Evolutionary conservation across 1,140 invertebrate species (phyloP).

Genomic region (Spodoptera litura): DNA sequence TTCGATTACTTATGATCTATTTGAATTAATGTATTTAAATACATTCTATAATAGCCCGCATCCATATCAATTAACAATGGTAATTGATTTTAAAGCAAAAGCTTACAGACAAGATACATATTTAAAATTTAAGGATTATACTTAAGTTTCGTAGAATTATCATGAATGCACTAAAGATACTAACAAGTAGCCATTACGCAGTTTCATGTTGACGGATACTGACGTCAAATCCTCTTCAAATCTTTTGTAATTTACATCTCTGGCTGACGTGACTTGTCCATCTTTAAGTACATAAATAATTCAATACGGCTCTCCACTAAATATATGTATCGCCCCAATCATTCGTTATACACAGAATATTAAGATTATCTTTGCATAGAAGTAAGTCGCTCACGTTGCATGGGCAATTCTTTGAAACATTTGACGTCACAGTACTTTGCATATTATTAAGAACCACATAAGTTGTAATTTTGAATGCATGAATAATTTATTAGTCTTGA

Average conservation of each 20-base stretch:
- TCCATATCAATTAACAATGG: too few relatives aligned
- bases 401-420: slow-evolving; percentile 23
- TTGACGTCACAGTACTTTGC: slow-evolving; percentile 26
- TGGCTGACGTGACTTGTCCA: neutral
- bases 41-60: too few relatives aligned
- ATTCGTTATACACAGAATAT: slow-evolving; percentile 27
- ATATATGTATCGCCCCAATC: slow-evolving; percentile 25
- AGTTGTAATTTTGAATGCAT: slow-evolving; percentile 1
- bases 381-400: slow-evolving; percentile 18
- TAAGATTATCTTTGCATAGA: slow-evolving; percentile 23
- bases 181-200: neutral
- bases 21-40: too few relatives aligned
- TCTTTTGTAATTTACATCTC: slow-evolving; percentile 3
- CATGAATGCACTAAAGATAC: slow-evolving; percentile 8
- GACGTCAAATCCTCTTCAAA: slow-evolving; percentile 15
- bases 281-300: slow-evolving; percentile 22
- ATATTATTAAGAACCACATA: slow-evolving; percentile 11
- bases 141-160: neutral
- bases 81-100: too few relatives aligned
- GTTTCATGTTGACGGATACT: neutral
- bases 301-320: slow-evolving; percentile 6
- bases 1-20: too few relatives aligned
- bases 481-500: slow-evolving; percentile 13
- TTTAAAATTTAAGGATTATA: neutral
- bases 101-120: too few relatives aligned